Percentiles rank a stretch among this genome's conserved stretches.
Conservation (phyloP, 2,888 invertebrate species). For the Hyles lineata region DNA sequence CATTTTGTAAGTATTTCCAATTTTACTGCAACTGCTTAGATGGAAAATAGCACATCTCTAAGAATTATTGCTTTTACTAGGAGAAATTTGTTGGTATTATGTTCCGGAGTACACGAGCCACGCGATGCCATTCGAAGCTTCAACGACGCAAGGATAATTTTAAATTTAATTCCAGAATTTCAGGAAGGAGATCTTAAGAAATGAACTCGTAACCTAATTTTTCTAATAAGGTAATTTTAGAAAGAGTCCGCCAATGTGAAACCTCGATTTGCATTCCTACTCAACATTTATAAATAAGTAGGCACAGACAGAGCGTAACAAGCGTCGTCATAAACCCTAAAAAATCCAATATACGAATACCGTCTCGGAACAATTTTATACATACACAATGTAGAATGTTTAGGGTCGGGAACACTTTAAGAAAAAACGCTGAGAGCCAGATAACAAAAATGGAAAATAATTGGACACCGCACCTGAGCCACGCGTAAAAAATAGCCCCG, state of each 20-base stretch:
- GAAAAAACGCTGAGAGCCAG: constrained; percentile 27
- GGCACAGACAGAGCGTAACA: background rate
- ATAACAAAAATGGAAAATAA: constrained; percentile 32
- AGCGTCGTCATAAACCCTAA: background rate
- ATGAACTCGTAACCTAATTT: no score
- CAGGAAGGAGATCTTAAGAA: no score
- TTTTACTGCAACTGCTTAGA: background rate
- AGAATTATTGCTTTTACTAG: background rate
- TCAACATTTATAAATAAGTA: background rate
- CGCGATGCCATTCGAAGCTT: no score
- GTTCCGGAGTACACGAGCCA: no score
- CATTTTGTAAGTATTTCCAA: background rate
- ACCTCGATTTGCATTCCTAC: no score
- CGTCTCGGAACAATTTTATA: background rate
- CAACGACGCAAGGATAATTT: no score
- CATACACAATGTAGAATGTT: background rate
- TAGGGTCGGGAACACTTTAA: constrained; percentile 7
- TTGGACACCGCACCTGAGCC: constrained; percentile 29
- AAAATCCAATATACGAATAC: constrained; percentile 10
- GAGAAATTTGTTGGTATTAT: background rate
- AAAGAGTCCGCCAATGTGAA: no score
- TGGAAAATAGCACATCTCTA: background rate
- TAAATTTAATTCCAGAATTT: no score
- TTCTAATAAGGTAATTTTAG: no score
- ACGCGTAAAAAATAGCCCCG: constrained; percentile 23